Evolutionary conservation across 37 sponge, comb jelly and placozoan genomes (phyloP), one percentile per base, ranked within the genome.

Genomic region (Petrosia ficiformis): DNA sequence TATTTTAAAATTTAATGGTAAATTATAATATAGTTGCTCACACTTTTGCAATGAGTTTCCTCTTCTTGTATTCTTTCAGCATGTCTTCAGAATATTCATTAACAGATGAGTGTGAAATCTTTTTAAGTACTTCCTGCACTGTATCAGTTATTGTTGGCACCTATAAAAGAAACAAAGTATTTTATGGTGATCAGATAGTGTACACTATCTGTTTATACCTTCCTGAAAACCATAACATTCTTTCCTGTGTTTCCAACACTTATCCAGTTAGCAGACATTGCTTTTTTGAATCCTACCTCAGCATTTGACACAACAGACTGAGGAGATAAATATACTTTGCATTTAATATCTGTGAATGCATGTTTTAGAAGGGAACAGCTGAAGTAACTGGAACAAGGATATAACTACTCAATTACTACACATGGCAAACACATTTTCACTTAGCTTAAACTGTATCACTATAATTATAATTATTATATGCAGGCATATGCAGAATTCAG

Each of bases 251-350:
- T 93, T 73, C 92, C 93, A 2, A 98, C 78, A 11, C 66, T 65
- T 44, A 98, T 32, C 99, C 99, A 98, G 0, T 96, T 96, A 44
- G 74, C 74, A 1, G 96, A 96, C 96, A 98, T 98, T 32, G 99
- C 99, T 63, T 98, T 98, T 58, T 91, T 98, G 71, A 98, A 92
- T 16, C 99, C 99, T 14, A 98, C 75, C 85, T 95, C 92, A 10
- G 96, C 99, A 90, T 95, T n/a, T n/a, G n/a, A n/a, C n/a, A n/a
- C n/a, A n/a, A n/a, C 89, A 16, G 99, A 88, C 4, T n/a, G n/a
- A n/a, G n/a, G n/a, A n/a, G n/a, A n/a, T n/a, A n/a, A n/a, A n/a
- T n/a, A n/a, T n/a, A n/a, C n/a, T n/a, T n/a, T n/a, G n/a, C n/a
- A n/a, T n/a, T n/a, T n/a, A n/a, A n/a, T n/a, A n/a, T n/a, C n/a